A percentile compares a stretch with the other conserved stretches of the same genome.
Conservation (phyloP, 2,797 vertebrate species). For the Zonotrichia albicollis region DNA sequence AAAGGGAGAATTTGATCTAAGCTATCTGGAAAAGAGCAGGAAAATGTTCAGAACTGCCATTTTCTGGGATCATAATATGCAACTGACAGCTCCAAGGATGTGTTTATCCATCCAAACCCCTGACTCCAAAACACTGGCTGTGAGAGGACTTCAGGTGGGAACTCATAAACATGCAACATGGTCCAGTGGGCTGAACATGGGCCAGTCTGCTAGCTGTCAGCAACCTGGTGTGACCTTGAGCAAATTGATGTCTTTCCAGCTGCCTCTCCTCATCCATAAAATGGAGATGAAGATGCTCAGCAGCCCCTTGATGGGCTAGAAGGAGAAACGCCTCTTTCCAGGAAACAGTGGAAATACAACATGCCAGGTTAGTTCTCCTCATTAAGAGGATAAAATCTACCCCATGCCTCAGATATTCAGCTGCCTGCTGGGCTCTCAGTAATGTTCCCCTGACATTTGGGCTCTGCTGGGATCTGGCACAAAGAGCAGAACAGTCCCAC, state of each 20-base stretch:
- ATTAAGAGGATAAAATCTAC: background rate
- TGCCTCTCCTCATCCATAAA: conserved; percentile 17
- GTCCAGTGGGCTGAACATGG: background rate
- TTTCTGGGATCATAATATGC: background rate
- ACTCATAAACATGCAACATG: background rate
- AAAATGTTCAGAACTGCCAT: background rate
- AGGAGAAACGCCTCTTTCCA: conserved; percentile 3
- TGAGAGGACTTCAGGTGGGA: background rate
- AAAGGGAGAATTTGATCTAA: background rate
- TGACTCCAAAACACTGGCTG: background rate
- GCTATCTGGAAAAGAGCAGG: background rate
- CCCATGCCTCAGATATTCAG: background rate
- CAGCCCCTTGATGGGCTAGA: background rate
- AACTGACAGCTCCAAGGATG: background rate
- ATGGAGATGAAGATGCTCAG: background rate
- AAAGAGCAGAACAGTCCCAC: background rate
- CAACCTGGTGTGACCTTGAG: background rate
- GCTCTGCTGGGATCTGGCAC: background rate
- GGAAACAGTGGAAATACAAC: background rate
- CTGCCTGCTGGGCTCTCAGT: background rate
- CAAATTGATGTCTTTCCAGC: background rate
- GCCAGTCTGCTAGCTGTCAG: background rate
- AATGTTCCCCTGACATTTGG: background rate
- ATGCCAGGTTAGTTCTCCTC: background rate
- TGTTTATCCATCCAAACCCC: background rate